Percentiles rank a stretch among this genome's conserved stretches.
These are phyloP conservation scores for Schizopygopsis pylzovi DNA, from an alignment of 2,797 vertebrate genomes.

Conservation along the genomic window DNA sequence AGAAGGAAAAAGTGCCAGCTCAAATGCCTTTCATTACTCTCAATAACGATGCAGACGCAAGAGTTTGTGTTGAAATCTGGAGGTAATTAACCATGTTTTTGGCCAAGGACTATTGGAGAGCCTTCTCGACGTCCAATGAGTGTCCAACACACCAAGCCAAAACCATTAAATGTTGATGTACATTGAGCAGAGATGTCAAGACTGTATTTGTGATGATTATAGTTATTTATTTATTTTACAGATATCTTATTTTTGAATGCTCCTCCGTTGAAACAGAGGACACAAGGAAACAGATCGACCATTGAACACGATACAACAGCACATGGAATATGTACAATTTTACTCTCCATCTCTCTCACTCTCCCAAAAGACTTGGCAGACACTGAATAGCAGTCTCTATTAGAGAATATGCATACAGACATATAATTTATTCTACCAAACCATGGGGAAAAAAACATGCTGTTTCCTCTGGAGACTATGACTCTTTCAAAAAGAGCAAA, in stretches of 20 bases:
- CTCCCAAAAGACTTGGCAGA: constrained; percentile 44
- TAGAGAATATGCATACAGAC: constrained; percentile 52
- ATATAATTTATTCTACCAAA: constrained; percentile 41
- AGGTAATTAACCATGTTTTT: constrained; percentile 74
- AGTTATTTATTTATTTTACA: constrained; percentile 67
- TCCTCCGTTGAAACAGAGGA: constrained; percentile 55
- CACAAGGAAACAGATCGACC: constrained; percentile 60
- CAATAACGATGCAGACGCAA: constrained; percentile 72
- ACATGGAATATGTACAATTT: constrained; percentile 62
- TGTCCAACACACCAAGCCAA: constrained; percentile 42
- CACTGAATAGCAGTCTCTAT: constrained; percentile 42
- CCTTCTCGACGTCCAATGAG: constrained; percentile 49
- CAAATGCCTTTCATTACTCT: constrained; percentile 75
- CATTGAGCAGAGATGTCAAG: constrained; percentile 55
- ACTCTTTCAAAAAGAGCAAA: constrained; percentile 35
- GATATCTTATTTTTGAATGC: constrained; percentile 60
- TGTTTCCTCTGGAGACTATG: constrained; percentile 26
- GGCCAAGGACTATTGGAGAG: constrained; percentile 41
- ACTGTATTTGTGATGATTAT: constrained; percentile 55
- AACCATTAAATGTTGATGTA: constrained; percentile 40
- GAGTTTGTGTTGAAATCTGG: constrained; percentile 77
- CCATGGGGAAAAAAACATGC: constrained; percentile 23
- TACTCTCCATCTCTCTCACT: constrained; percentile 37
- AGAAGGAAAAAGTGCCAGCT: constrained; percentile 63
- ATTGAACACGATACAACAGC: constrained; percentile 61